Evolutionary conservation across 2,888 invertebrate species (phyloP), one percentile per base, ranked within the genome.

Genomic region (Chesias legatella): DNA sequence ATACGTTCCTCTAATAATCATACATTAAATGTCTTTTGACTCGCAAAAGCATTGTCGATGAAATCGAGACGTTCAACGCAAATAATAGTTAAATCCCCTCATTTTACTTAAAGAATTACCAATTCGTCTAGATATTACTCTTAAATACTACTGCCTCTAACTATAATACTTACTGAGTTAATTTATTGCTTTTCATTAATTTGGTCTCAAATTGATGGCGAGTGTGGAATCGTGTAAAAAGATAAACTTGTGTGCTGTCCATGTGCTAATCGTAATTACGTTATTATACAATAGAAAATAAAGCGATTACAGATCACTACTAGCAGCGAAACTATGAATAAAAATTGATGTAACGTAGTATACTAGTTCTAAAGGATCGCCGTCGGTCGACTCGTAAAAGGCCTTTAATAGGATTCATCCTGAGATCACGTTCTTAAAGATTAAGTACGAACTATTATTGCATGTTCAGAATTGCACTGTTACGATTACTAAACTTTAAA

Each of bases 391-490:
- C 74, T 73, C 74, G 66, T 65, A 69, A 72, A 79, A 84, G 82
- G 82, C 82, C 78, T 80, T 80, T 73, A 76, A 80, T 80, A 80
- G 76, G 79, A 78, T 81, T 79, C 80, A 73, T 81, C 79, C 81
- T 86, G 85, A 86, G 86, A 88, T 88, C 86, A 88, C 83, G 68
- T 82, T 76, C 82, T 83, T 86, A 83, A 67, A 82, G 69, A 79
- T 81, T 83, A 85, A 81, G 81, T 84, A 83, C 79, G 76, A 79
- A 81, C 79, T 83, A 85, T 83, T 84, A 84, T 84, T 83, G 84
- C 85, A 72, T 83, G 80, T 82, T 83, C 76, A 73, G 78, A 81
- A 83, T 84, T 84, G 84, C 84, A 84, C 83, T 79, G 78, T 80
- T 78, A 80, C 73, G 70, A 76, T 79, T 69, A 67, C 65, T 64